Evolutionary conservation across 1,140 invertebrate species (phyloP).

Genomic region (Drosophila pruinosa): DNA sequence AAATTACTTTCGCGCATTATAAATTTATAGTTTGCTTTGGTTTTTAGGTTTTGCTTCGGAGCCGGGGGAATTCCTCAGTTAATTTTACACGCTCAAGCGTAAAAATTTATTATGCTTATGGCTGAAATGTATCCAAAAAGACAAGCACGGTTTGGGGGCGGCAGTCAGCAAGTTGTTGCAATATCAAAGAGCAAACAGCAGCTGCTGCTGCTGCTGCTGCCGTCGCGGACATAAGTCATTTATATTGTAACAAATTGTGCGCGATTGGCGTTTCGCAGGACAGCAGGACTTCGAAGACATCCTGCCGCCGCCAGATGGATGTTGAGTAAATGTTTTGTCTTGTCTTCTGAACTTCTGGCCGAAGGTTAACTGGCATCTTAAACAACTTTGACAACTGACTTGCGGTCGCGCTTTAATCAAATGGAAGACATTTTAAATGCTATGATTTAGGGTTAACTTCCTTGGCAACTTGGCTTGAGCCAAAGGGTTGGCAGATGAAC

Average conservation of each 20-base stretch:
- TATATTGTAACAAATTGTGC: constrained; percentile 81
- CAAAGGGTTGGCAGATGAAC: background rate
- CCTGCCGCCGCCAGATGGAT: constrained; percentile 49
- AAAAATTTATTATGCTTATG: constrained; percentile 82
- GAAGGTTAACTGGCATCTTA: constrained; percentile 65
- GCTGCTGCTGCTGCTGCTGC: constrained; percentile 55
- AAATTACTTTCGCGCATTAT: constrained; percentile 83
- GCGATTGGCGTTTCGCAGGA: constrained; percentile 69
- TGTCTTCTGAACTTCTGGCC: constrained; percentile 55
- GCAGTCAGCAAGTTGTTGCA: constrained; percentile 44
- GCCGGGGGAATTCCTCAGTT: constrained; percentile 6
- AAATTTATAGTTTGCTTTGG: constrained; percentile 80
- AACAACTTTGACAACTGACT: constrained; percentile 39
- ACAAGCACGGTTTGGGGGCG: constrained; percentile 12
- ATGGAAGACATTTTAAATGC: constrained; percentile 14
- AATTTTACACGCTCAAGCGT: constrained; percentile 68
- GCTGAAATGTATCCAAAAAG: constrained; percentile 30
- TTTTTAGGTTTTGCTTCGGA: constrained; percentile 15
- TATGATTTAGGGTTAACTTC: constrained; percentile 8
- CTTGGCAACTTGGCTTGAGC: background rate
- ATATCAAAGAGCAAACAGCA: constrained; percentile 26
- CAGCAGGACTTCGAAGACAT: constrained; percentile 44
- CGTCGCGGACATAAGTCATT: constrained; percentile 77
- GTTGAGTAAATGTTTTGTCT: constrained; percentile 70
- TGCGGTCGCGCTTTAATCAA: constrained; percentile 37